Evolutionary conservation across 2,797 vertebrate species (phyloP), one percentile per base, ranked within the genome.

Genomic region (Intellagama lesueurii): DNA sequence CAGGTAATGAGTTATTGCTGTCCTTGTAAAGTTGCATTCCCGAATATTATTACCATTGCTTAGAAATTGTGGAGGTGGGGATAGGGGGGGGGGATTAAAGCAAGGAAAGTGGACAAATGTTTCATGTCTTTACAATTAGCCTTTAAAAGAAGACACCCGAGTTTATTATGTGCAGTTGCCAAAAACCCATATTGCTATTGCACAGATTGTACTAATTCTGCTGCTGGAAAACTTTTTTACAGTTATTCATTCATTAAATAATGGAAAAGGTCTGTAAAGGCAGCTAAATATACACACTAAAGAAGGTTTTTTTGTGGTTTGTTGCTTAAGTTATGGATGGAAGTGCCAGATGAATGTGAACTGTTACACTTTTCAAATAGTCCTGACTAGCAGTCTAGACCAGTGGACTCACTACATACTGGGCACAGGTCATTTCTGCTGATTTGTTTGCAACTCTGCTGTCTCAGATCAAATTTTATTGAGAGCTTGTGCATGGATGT

Each of bases 131-230:
- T 28, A 81, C 19, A 68, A 9, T 82, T 52, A 35, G 4, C 17
- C 22, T 86, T 56, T 83, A 26, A 52, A 81, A 70, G 19, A 56
- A 88, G 28, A 32, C 7, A 84, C 5, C 40, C 24, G 47, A 92
- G 16, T 86, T 69, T 78, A 85, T 91, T n/a, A 90, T 91, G 84
- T 88, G 47, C 64, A 83, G 93, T 95, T 96, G 95, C 96, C 94
- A 94, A 96, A 95, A 90, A 89, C 40, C 91, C 94, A 82, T 91
- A 73, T 81, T 70, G n/a, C 90, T 90, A 7, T 90, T 93, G 68
- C 66, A 87, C 87, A 93, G 84, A 89, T 90, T 92, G 90, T 80
- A 77, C 35, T 87, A 83, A 82, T 87, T 52, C 80, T 82, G 87
- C 69, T 92, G 87, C 79, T 87, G 60, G 91, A 92, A 86, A 83